A percentile compares a stretch with the other conserved stretches of the same genome.
These are phyloP conservation scores for Bacillus rossius DNA, from an alignment of 1,140 invertebrate genomes.

Conservation along the genomic window DNA sequence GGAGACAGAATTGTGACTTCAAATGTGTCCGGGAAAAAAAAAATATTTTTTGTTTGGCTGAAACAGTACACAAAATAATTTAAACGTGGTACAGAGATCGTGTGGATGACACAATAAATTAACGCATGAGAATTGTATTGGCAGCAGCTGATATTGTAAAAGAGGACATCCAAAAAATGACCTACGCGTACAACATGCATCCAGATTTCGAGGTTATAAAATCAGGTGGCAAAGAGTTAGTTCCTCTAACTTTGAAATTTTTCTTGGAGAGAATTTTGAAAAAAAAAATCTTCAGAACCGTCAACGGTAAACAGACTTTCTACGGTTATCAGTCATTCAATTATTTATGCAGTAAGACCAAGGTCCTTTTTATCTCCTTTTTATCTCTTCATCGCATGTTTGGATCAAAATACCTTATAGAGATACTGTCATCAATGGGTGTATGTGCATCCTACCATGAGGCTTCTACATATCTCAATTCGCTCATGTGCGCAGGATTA, in stretches of 20 bases:
- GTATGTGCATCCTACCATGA: conserved; percentile 4
- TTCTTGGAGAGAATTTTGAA: conserved; percentile 6
- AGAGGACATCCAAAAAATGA: neutral
- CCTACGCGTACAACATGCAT: neutral
- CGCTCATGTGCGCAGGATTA: conserved; percentile 2
- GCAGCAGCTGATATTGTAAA: neutral
- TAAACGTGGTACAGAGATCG: conserved; percentile 9
- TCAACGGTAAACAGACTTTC: too few species aligned
- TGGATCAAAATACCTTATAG: conserved; percentile 12
- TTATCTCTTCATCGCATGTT: conserved; percentile 10
- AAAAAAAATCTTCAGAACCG: neutral
- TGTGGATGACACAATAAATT: neutral
- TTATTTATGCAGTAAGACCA: conserved; percentile 1
- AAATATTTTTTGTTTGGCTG: conserved; percentile 7
- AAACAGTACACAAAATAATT: conserved; percentile 6
- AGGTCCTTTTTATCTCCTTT: conserved; percentile 6
- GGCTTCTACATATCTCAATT: conserved; percentile 6
- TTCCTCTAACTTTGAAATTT: conserved; percentile 3
- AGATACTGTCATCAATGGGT: conserved; percentile 10
- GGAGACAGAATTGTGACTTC: too few species aligned
- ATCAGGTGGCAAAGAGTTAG: conserved; percentile 3
- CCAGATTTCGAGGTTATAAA: conserved; percentile 7
- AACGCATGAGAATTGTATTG: conserved; percentile 1
- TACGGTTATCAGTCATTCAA: neutral
- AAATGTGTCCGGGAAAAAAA: neutral